Evolutionary conservation across 1,140 invertebrate genomes (phyloP).

Genomic region (Metaphire vulgaris): DNA sequence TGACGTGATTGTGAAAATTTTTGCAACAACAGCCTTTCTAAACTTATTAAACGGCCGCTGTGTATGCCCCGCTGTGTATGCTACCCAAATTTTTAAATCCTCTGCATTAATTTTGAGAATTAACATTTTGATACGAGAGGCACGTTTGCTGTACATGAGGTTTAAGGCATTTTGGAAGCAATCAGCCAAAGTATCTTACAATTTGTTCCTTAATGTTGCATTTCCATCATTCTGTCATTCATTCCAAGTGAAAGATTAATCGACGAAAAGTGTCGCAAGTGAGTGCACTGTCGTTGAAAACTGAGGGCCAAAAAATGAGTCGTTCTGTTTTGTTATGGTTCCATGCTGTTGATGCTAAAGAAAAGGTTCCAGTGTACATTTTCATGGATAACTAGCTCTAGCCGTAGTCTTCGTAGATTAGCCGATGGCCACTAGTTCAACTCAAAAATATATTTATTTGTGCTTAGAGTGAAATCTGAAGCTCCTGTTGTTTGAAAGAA

Average conservation of each 20-base stretch:
- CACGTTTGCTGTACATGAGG: neutral
- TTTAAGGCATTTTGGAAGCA: constrained; percentile 2
- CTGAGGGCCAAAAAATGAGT: neutral
- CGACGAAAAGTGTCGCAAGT: neutral
- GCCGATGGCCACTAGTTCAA: neutral
- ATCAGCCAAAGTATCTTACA: neutral
- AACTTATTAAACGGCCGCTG: too few species aligned
- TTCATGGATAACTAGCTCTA: neutral
- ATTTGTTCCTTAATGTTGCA: neutral
- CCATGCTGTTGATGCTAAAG: neutral
- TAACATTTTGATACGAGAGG: too few species aligned
- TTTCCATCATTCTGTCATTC: neutral
- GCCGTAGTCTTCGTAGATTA: neutral
- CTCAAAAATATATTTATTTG: too few species aligned
- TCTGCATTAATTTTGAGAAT: too few species aligned
- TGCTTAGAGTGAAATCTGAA: too few species aligned
- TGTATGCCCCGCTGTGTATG: too few species aligned
- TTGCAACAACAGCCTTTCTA: too few species aligned
- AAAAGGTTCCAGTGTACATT: constrained; percentile 2
- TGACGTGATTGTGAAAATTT: too few species aligned
- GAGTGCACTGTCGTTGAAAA: neutral
- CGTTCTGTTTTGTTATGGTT: constrained; percentile 2
- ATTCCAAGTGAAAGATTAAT: neutral
- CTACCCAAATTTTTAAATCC: too few species aligned
- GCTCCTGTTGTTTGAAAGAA: too few species aligned